Percentiles rank a stretch among this genome's conserved stretches.
These are phyloP conservation scores for Willowsia nigromaculata DNA, from an alignment of 2,888 invertebrate species.

Conservation along the genomic window DNA sequence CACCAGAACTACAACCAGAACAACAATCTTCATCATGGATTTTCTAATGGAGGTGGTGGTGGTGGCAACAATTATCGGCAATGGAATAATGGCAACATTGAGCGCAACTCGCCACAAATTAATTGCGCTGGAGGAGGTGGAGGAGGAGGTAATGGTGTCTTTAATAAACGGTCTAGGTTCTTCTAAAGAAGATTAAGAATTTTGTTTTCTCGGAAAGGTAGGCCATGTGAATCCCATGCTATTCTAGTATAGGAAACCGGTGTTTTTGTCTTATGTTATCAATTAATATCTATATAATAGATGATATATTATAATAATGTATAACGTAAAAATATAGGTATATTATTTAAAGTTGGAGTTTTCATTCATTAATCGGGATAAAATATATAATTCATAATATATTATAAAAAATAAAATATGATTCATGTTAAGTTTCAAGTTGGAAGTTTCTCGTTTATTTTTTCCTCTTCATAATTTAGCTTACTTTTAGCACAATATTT, in stretches of 20 bases:
- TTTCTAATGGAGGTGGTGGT: too few species aligned
- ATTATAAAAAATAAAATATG: neutral
- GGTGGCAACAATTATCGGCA: slow-evolving; percentile 16
- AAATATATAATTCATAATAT: neutral
- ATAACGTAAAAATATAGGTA: neutral
- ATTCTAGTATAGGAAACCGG: neutral
- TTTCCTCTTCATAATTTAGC: neutral
- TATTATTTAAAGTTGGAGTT: neutral
- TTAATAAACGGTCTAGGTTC: neutral
- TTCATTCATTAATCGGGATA: neutral
- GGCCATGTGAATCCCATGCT: neutral
- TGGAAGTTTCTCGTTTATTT: neutral
- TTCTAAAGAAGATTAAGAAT: neutral
- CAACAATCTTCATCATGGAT: slow-evolving; percentile 2
- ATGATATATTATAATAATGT: neutral
- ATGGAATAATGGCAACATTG: slow-evolving; percentile 44
- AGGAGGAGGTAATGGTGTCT: neutral
- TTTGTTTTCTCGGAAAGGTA: neutral
- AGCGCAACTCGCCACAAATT: neutral
- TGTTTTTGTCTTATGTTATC: neutral
- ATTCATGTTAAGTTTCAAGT: neutral
- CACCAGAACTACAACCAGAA: neutral
- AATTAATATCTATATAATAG: neutral
- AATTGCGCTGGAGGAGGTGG: neutral
- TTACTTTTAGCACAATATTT: neutral